A percentile compares a stretch with the other conserved stretches of the same genome.
Conservation (phyloP, 1,140 invertebrate genomes). For the Samia ricini region DNA sequence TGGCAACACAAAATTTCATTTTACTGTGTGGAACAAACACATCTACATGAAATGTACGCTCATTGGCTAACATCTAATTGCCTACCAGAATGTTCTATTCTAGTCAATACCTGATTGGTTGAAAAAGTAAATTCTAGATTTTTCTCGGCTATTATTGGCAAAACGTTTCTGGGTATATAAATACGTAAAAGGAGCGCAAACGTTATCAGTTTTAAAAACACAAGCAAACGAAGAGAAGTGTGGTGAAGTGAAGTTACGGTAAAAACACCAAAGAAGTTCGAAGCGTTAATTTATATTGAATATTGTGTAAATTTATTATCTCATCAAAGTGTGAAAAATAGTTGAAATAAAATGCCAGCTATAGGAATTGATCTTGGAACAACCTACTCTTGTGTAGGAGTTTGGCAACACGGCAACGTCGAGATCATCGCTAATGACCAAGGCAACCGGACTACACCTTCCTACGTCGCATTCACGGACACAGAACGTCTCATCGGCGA, state of each 20-base stretch:
- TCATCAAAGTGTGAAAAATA: conserved; percentile 18
- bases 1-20: background rate
- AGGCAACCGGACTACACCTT: conserved; percentile 94
- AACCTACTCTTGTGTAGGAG: conserved; percentile 88
- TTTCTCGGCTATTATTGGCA: conserved; percentile 39
- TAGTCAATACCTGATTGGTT: conserved; percentile 29
- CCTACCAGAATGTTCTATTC: conserved; percentile 34
- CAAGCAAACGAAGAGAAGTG: conserved; percentile 29
- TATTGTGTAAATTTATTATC: conserved; percentile 15
- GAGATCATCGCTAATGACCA: conserved; percentile 97
- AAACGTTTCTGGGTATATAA: conserved; percentile 32
- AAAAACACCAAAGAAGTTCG: conserved; percentile 22
- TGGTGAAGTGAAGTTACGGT: conserved; percentile 29
- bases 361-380: conserved; percentile 87
- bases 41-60: background rate
- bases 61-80: conserved; percentile 27
- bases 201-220: conserved; percentile 45
- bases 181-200: conserved; percentile 32
- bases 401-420: conserved; percentile 91
- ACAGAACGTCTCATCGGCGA: conserved; percentile 96
- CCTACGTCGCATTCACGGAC: conserved; percentile 94
- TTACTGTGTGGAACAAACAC: background rate
- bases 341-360: conserved; percentile 73
- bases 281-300: background rate
- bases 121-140: conserved; percentile 27